These are phyloP conservation scores for Cephus cinctus DNA, from an alignment of 1,140 invertebrate species.

Conservation along the genomic window DNA sequence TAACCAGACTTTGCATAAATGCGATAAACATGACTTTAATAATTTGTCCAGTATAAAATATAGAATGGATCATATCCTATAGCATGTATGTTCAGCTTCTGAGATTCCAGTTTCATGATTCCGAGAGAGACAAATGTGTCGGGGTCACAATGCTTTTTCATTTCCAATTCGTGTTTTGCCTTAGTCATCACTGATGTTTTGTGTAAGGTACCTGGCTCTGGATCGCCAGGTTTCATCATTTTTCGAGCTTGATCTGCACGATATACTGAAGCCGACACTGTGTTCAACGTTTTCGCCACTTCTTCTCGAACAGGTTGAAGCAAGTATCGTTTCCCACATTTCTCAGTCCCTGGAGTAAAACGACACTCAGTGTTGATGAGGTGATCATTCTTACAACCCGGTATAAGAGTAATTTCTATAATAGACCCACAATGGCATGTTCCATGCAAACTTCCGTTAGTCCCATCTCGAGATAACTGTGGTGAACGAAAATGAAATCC, in stretches of 20 bases:
- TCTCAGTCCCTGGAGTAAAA: background rate
- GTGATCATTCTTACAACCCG: background rate
- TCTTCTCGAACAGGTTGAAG: conserved; percentile 5
- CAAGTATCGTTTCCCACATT: conserved; percentile 16
- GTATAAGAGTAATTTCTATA: background rate
- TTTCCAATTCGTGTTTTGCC: conserved; percentile 12
- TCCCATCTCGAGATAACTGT: background rate
- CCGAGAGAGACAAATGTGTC: conserved; percentile 14
- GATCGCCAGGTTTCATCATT: conserved; percentile 20
- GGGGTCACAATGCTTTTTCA: conserved; percentile 3
- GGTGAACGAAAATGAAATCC: conserved; percentile 2
- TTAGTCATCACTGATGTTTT: conserved; percentile 5
- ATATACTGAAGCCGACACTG: conserved; percentile 8
- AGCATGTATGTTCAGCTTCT: conserved; percentile 13
- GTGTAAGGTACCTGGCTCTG: conserved; percentile 17
- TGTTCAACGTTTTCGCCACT: conserved; percentile 1
- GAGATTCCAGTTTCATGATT: conserved; percentile 8
- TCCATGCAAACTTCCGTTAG: background rate
- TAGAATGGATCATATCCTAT: conserved; percentile 17
- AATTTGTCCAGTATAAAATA: conserved; percentile 22
- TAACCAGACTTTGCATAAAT: conserved; percentile 3
- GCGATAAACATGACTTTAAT: conserved; percentile 17
- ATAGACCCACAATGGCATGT: conserved; percentile 1
- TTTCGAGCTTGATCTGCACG: conserved; percentile 12
- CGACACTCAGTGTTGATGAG: conserved; percentile 2